Percentiles rank a stretch among this genome's conserved stretches.
phyloP scores from a whole-genome alignment of 1,140 invertebrate genomes.

The Agrilus planipennis region DNA sequence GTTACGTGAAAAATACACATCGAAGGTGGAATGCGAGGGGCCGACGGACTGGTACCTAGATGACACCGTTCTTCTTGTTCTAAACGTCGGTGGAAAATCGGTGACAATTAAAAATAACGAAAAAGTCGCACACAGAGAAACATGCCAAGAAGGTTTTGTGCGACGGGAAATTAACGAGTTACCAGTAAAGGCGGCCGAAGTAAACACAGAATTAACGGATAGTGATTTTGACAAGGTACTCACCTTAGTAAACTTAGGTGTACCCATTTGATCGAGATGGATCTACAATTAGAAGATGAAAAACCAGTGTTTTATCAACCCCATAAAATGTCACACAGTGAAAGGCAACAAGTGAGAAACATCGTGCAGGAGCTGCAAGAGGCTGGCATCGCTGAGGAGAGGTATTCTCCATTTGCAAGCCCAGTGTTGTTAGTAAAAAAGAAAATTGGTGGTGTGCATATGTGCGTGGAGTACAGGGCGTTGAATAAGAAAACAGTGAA shows the following conservation, averaged over 20 bases:
- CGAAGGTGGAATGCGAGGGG: slow-evolving; percentile 1
- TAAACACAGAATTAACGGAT: too few relatives aligned
- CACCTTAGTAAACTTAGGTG: too few relatives aligned
- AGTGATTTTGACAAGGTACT: too few relatives aligned
- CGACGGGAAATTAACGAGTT: too few relatives aligned
- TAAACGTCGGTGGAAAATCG: slow-evolving; percentile 2
- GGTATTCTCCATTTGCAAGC: neutral
- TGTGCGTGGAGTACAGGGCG: neutral
- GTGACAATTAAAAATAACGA: neutral
- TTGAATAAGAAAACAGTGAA: slow-evolving; percentile 4
- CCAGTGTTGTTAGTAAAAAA: neutral
- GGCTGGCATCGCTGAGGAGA: neutral
- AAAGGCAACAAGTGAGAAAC: neutral
- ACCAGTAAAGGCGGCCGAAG: too few relatives aligned
- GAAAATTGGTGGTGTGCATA: neutral
- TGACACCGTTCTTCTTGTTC: neutral
- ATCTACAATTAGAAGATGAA: slow-evolving; percentile 1
- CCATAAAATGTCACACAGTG: neutral
- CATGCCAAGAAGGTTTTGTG: too few relatives aligned
- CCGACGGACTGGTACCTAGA: neutral
- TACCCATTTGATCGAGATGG: slow-evolving; percentile 8
- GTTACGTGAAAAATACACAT: neutral
- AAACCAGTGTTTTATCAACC: neutral
- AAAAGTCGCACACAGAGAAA: neutral
- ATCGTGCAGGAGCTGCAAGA: neutral